These are phyloP conservation scores for Sesamia nonagrioides DNA, from an alignment of 1,140 invertebrate species.

Conservation along the genomic window DNA sequence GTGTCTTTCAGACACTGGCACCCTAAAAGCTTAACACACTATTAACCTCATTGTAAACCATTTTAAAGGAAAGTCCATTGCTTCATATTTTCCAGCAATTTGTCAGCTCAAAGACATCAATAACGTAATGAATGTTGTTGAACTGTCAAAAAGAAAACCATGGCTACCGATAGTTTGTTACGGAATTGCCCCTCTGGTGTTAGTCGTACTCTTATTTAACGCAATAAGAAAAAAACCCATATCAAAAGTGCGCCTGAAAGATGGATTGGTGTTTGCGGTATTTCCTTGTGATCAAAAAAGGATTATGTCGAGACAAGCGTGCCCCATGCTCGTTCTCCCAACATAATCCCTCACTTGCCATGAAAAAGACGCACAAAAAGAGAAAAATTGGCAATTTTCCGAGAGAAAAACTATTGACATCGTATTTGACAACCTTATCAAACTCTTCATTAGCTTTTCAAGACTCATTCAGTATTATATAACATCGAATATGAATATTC, in stretches of 20 bases:
- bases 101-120: too few species aligned
- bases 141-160: too few species aligned
- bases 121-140: too few species aligned
- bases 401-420: neutral
- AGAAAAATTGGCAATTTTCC: neutral
- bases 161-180: too few species aligned
- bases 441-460: slow-evolving; percentile 6
- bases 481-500: slow-evolving; percentile 30
- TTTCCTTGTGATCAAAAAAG: neutral
- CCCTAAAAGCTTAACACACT: too few species aligned
- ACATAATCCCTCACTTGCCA: neutral
- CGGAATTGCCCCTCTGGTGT: too few species aligned
- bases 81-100: too few species aligned
- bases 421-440: slow-evolving; percentile 15
- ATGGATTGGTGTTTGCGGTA: neutral
- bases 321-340: neutral
- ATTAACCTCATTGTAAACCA: too few species aligned
- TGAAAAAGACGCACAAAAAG: neutral
- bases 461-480: neutral
- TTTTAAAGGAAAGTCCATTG: too few species aligned
- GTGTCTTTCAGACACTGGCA: too few species aligned
- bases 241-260: neutral
- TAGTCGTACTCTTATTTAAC: too few species aligned
- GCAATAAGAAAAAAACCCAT: too few species aligned
- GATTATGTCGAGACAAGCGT: neutral